Evolutionary conservation across 1,140 invertebrate genomes (phyloP), one percentile per base, ranked within the genome.

Genomic region (Lordiphosa stackelbergi): DNA sequence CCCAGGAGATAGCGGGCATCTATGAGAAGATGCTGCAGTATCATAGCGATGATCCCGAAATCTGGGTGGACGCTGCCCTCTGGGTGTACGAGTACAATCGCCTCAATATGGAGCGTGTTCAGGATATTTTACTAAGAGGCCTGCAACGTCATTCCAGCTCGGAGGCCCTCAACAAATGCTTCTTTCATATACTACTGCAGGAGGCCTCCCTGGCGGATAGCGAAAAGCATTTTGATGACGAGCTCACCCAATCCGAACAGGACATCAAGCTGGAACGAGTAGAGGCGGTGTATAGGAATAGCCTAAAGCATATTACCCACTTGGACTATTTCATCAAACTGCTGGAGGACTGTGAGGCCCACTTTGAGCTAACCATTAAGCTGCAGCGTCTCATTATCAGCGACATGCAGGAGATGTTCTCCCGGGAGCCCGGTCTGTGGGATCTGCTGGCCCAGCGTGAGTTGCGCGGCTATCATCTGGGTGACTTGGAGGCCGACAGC

Each of bases 11-110:
- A 5, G 63, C 85, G 1, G 77, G 77, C 19, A 86, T 85, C 16
- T 87, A 86, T 34, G 85, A 87, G 34, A 86, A 86, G 53, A 85
- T 86, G 85, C 62, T 87, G 7, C 1, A 37, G 85, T 85, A 68
- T 40, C 83, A 87, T 37, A 83, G 83, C 4, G 85, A 71, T 13
- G 74, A 69, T 22, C 48, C 72, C 19, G 53, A 65, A 24, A 43
- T 62, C 7, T 87, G 85, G 85, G 63, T 74, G 22, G 69, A 69
- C 12, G 85, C 83, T 4, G 85, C 72, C 2, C 1, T 78, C 5
- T 87, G 85, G 85, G 48, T 73, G 2, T 87, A 87, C 53, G 78
- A 85, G 31, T 72, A 56, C 31, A 78, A 83, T 53, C 55, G 68
- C 5, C 43, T 63, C 2, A 72, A 85, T 10, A 61, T 85, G 8